Conservation (phyloP, 2,113 vertebrate genomes). For the Pycnonotus jocosus region DNA sequence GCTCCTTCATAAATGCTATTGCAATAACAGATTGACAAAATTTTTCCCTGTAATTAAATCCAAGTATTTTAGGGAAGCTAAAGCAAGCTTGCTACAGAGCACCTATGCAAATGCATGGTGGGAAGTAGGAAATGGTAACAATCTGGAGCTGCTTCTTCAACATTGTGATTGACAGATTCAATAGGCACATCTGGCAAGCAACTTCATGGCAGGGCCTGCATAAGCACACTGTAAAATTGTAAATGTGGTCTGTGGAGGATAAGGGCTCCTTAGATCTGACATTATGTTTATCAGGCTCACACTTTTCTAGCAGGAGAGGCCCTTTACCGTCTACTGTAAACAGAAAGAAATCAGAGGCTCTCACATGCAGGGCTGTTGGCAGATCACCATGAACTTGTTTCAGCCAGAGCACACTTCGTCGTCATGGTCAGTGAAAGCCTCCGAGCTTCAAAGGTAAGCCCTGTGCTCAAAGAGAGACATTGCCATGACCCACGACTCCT, state of each 20-base stretch:
- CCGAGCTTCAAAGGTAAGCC: conserved; percentile 79
- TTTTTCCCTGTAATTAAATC: not conserved
- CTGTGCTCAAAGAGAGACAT: conserved; percentile 84
- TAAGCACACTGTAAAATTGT: conserved; percentile 34
- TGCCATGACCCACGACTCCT: conserved; percentile 81
- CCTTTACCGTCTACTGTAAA: conserved; percentile 72
- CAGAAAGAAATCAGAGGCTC: conserved; percentile 69
- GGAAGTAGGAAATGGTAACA: not conserved
- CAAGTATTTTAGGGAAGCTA: not conserved
- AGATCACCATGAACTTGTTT: conserved; percentile 78
- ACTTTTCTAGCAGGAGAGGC: conserved; percentile 48
- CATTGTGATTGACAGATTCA: not conserved
- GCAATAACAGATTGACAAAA: not conserved
- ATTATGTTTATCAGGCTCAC: conserved; percentile 66
- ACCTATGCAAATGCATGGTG: not conserved
- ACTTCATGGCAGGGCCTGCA: conserved; percentile 19
- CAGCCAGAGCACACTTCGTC: conserved; percentile 72
- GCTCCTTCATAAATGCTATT: not conserved
- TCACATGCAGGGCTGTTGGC: conserved; percentile 66
- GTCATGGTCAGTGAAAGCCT: conserved; percentile 86
- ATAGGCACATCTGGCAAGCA: conserved; percentile 64
- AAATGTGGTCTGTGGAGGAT: conserved; percentile 60
- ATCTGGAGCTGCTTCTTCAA: not conserved
- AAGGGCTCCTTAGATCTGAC: conserved; percentile 68
- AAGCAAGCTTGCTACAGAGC: not conserved